A percentile compares a stretch with the other conserved stretches of the same genome.
Evolutionary conservation across 2,113 vertebrate species (phyloP).

Genomic region (Odocoileus hemionus): DNA sequence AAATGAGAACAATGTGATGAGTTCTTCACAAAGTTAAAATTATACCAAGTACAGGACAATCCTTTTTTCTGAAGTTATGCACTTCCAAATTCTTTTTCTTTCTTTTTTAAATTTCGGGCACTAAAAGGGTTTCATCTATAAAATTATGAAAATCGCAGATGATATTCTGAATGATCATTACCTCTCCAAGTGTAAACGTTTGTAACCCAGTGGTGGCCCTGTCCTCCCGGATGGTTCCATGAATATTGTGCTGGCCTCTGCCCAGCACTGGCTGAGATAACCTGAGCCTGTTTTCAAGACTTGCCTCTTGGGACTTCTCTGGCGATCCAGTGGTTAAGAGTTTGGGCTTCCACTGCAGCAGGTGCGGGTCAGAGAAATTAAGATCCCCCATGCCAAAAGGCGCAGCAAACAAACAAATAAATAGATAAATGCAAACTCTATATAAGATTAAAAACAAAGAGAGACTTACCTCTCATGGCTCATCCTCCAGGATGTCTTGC

Average conservation of each 20-base stretch:
- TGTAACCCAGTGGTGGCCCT: neutral
- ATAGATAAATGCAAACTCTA: neutral
- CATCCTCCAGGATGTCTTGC: neutral
- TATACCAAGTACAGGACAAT: neutral
- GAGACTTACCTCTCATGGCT: neutral
- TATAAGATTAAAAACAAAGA: neutral
- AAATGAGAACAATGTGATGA: neutral
- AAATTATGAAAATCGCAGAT: neutral
- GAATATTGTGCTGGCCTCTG: neutral
- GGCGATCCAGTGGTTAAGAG: neutral
- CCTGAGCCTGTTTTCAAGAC: neutral
- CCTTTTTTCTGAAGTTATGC: neutral
- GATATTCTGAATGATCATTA: neutral
- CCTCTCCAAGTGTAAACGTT: neutral
- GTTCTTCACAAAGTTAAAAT: neutral
- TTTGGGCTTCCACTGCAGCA: neutral
- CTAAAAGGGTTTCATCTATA: neutral
- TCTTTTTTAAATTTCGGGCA: neutral
- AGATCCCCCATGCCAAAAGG: neutral
- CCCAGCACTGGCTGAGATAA: neutral
- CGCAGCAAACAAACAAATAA: neutral
- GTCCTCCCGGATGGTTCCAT: accelerated
- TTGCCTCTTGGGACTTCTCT: neutral
- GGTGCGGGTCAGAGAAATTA: neutral
- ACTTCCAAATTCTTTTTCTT: neutral